These are phyloP conservation scores for Glaucopsyche alexis DNA, from an alignment of 2,888 invertebrate species.

Conservation along the genomic window DNA sequence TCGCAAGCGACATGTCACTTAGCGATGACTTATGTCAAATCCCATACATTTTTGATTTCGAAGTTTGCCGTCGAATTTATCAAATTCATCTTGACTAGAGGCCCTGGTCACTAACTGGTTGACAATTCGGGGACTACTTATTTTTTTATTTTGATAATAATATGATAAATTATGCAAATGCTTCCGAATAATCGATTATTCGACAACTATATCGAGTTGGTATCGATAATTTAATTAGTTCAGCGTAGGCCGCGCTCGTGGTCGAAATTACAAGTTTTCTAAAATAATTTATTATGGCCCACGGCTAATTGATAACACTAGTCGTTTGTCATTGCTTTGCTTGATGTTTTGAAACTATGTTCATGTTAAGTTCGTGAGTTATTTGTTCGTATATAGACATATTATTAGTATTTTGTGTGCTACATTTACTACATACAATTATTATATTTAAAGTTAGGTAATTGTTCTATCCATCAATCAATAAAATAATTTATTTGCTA, in stretches of 20 bases:
- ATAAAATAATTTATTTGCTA: too few relatives aligned
- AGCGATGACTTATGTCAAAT: too few relatives aligned
- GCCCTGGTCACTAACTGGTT: too few relatives aligned
- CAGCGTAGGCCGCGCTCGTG: slow-evolving; percentile 50
- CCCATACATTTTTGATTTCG: too few relatives aligned
- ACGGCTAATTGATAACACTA: slow-evolving; percentile 5
- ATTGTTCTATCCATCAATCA: too few relatives aligned
- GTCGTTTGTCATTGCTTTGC: slow-evolving; percentile 7
- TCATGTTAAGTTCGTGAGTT: slow-evolving; percentile 1
- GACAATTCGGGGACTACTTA: too few relatives aligned
- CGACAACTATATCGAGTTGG: slow-evolving; percentile 22
- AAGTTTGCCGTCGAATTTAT: too few relatives aligned
- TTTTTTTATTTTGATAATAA: too few relatives aligned
- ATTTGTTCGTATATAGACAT: not conserved
- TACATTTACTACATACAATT: not conserved
- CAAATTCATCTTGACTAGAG: too few relatives aligned
- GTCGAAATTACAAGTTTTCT: slow-evolving; percentile 57
- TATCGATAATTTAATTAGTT: slow-evolving; percentile 59
- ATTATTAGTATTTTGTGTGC: not conserved
- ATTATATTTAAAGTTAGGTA: too few relatives aligned
- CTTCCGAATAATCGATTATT: slow-evolving; percentile 22
- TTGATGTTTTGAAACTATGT: slow-evolving; percentile 3
- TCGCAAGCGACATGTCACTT: too few relatives aligned
- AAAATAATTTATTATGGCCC: slow-evolving; percentile 51
- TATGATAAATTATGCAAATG: slow-evolving; percentile 18